Evolutionary conservation across 2,797 vertebrate genomes (phyloP).

Genomic region (Acomys russatus): DNA sequence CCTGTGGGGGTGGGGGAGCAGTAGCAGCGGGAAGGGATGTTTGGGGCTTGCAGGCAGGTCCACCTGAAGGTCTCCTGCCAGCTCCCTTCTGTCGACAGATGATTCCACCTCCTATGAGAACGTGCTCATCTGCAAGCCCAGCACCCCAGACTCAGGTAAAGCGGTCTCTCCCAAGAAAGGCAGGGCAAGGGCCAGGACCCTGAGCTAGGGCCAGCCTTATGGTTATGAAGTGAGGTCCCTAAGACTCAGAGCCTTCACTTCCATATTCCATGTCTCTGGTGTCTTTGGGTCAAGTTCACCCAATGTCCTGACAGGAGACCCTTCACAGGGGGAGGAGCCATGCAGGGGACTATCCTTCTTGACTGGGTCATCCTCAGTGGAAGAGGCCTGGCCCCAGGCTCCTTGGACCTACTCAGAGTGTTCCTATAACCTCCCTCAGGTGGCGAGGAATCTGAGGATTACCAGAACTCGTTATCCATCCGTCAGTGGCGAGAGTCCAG

Average conservation of each 20-base stretch:
- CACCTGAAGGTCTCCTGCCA: fast-evolving
- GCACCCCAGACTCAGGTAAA: conserved; percentile 1
- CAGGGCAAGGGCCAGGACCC: fast-evolving
- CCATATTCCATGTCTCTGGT: background rate
- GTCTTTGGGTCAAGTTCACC: background rate
- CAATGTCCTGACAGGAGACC: background rate
- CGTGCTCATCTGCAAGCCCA: conserved; percentile 64
- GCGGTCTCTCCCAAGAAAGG: background rate
- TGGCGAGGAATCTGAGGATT: conserved; percentile 70
- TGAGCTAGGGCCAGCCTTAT: fast-evolving
- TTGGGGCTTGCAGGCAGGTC: fast-evolving
- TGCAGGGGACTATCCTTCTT: background rate
- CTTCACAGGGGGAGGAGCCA: background rate
- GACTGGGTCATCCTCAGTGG: too few relatives aligned
- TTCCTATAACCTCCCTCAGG: background rate
- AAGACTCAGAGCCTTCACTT: background rate
- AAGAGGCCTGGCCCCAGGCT: background rate
- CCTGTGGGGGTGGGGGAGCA: too few relatives aligned
- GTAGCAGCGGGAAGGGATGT: background rate
- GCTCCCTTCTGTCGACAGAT: conserved; percentile 58
- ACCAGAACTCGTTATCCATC: conserved; percentile 85
- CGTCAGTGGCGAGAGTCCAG: conserved; percentile 80
- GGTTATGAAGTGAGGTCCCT: too few relatives aligned
- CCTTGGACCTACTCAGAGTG: background rate
- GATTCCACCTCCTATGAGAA: conserved; percentile 88